These are phyloP conservation scores for Ochropleura plecta DNA, from an alignment of 2,888 invertebrate species.

Conservation along the genomic window DNA sequence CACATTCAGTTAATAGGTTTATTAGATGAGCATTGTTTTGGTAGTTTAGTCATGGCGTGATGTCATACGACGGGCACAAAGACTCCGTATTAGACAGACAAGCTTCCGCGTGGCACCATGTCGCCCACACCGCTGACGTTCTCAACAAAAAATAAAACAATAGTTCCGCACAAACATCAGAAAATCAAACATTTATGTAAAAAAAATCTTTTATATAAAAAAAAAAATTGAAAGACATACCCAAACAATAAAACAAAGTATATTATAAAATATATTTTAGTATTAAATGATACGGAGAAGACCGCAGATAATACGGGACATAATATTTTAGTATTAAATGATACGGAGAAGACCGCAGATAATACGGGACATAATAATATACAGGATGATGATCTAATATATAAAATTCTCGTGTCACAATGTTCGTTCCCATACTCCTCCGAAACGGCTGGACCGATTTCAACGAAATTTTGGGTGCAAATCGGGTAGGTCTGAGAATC, in stretches of 20 bases:
- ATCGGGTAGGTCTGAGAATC: too few relatives aligned
- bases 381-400: background rate
- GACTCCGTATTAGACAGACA: slow-evolving; percentile 45
- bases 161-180: background rate
- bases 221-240: background rate
- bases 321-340: background rate
- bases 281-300: background rate
- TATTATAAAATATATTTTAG: background rate
- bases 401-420: too few relatives aligned
- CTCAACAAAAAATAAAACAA: slow-evolving; percentile 14
- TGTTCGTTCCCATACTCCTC: too few relatives aligned
- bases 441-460: too few relatives aligned
- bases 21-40: slow-evolving; percentile 36
- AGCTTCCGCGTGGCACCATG: slow-evolving; percentile 64
- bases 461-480: too few relatives aligned
- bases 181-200: background rate
- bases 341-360: background rate
- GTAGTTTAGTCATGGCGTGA: slow-evolving; percentile 59
- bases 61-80: slow-evolving; percentile 56
- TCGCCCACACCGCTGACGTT: slow-evolving; percentile 70
- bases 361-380: background rate
- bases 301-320: background rate
- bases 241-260: background rate
- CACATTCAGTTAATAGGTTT: slow-evolving; percentile 37
- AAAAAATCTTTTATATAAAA: too few relatives aligned